These are phyloP conservation scores for Galeruca laticollis DNA, from an alignment of 2,888 invertebrate species.

Conservation along the genomic window DNA sequence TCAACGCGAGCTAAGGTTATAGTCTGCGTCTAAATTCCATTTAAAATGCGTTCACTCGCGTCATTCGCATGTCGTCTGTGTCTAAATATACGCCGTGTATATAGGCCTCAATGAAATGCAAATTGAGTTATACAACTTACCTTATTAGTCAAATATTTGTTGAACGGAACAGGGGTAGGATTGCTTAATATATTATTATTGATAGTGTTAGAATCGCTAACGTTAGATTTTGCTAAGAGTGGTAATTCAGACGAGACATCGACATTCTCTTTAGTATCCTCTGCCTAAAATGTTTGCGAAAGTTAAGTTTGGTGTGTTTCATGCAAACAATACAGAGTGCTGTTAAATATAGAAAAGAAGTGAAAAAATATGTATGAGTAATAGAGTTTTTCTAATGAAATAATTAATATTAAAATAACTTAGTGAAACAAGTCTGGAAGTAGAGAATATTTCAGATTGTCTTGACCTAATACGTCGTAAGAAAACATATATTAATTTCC, in stretches of 20 bases:
- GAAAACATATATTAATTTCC: too few relatives aligned
- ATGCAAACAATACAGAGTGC: slow-evolving; percentile 49
- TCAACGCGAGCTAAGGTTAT: too few relatives aligned
- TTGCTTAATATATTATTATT: slow-evolving; percentile 54
- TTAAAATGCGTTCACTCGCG: too few relatives aligned
- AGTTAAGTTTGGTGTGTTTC: slow-evolving; percentile 45
- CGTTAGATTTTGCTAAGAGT: slow-evolving; percentile 53
- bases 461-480: too few relatives aligned
- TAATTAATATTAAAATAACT: too few relatives aligned
- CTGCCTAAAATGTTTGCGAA: slow-evolving; percentile 50
- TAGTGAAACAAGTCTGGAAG: background rate
- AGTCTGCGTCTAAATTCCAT: too few relatives aligned
- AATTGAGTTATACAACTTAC: slow-evolving; percentile 48
- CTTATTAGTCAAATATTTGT: slow-evolving; percentile 58
- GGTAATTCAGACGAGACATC: slow-evolving; percentile 49
- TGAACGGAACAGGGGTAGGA: slow-evolving; percentile 59
- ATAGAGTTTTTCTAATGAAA: slow-evolving; percentile 14
- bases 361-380: slow-evolving; percentile 16
- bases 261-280: slow-evolving; percentile 52
- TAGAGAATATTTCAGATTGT: background rate
- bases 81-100: too few relatives aligned
- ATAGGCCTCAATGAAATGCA: background rate
- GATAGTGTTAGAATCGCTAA: slow-evolving; percentile 51
- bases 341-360: slow-evolving; percentile 28
- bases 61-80: too few relatives aligned